Base-by-base conservation (phyloP, 2,797 vertebrate species). In the Hoplostethus mediterraneus region DNA sequence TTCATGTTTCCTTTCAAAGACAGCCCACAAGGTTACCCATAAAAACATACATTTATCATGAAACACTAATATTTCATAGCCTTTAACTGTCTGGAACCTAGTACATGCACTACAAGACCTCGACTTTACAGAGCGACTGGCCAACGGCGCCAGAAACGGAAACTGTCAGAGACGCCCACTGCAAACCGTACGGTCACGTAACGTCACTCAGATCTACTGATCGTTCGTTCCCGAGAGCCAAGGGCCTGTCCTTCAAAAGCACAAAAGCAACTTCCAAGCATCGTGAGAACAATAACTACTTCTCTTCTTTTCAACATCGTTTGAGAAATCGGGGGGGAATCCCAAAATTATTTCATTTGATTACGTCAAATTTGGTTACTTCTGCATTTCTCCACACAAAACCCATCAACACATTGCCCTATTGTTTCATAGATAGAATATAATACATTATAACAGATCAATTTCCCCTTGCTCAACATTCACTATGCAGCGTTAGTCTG, bases 401-500 rank as follows among this genome's bases (percentile, higher is more conserved):
- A 76, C 60, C 63, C 73, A 79, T 9, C 38, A 47, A 82, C 72
- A 70, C 61, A 60, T 76, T 73, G 55, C 53, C 57, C 67, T 54
- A 53, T 25, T 30, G 49, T 62, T 47, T 48, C 13, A 62, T 28
- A 67, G 25, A 57, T n/a, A 62, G 55, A 72, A 74, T 54, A 53
- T 30, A 53, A 60, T 44, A 61, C 13, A 45, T 45, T 28, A 36
- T 21, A 33, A 54, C 3, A 28, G 44, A 11, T 45, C 56, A 13
- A 55, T 61, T 51, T 40, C 61, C 42, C 61, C 42, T 54, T 5
- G 30, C 68, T 82, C 40, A 30, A 77, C 75, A 79, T 87, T 87
- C 66, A 73, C 77, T 62, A 80, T 84, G 86, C 85, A 85, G 85
- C 64, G 67, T 80, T 80, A 78, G 80, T 86, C 67, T 40, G 79